Percentiles rank a stretch among this genome's conserved stretches.
Conservation (phyloP, 2,888 invertebrate species). For the Brachypterus glaber region DNA sequence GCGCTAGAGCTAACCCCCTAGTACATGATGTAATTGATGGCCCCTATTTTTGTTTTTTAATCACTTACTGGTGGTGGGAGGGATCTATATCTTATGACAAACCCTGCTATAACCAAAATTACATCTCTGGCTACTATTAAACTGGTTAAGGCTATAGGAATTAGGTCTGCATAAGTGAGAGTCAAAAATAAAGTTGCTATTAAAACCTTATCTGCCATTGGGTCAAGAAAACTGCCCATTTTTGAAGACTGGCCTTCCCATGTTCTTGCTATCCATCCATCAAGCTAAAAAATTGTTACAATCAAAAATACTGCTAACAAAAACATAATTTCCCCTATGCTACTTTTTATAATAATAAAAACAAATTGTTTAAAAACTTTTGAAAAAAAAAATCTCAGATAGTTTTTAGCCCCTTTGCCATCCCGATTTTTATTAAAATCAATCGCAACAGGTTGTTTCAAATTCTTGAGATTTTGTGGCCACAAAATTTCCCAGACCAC, state of each 20-base stretch:
- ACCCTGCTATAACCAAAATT: conserved; percentile 71
- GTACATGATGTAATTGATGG: too few species aligned
- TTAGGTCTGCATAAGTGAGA: conserved; percentile 73
- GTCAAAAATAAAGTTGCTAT: conserved; percentile 82
- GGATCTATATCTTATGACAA: conserved; percentile 83
- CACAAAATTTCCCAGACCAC: too few species aligned
- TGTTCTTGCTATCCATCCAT: conserved; percentile 93
- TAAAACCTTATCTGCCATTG: conserved; percentile 92
- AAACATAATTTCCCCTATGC: too few species aligned
- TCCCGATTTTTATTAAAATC: too few species aligned
- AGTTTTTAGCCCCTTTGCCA: too few species aligned
- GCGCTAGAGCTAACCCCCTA: too few species aligned
- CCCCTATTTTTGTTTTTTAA: too few species aligned
- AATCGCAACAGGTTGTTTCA: too few species aligned
- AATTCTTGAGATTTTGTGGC: too few species aligned
- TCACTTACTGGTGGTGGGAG: conserved; percentile 78
- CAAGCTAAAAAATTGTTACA: conserved; percentile 51
- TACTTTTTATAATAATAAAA: too few species aligned
- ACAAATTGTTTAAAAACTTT: too few species aligned
- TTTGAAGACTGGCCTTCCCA: conserved; percentile 87
- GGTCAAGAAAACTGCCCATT: conserved; percentile 91
- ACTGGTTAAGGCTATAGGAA: conserved; percentile 72
- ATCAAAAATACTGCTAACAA: neutral
- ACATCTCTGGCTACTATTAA: conserved; percentile 80
- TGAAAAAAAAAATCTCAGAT: too few species aligned